Evolutionary conservation across 2,113 vertebrate species (phyloP), one percentile per base, ranked within the genome.

Genomic region (Muscicapa adusta): DNA sequence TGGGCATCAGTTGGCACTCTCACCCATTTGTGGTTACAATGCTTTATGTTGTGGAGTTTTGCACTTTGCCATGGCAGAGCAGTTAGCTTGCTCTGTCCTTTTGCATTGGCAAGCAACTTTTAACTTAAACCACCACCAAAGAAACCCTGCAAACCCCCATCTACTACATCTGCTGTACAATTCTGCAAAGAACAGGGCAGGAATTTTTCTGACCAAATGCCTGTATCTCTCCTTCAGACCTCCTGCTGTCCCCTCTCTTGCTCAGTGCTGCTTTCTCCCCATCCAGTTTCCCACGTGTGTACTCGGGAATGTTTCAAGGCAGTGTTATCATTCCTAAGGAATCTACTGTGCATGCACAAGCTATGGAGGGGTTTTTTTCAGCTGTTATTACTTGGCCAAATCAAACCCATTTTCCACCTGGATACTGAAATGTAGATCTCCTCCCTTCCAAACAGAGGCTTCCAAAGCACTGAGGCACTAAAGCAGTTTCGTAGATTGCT

Each of bases 251-350:
- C 63, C 74, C 48, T 89, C 28, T 92, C 76, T 61, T 92, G 86
- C 95, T 92, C 45, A 17, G 54, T 25, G 70, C 92, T 70, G 36
- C 62, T 68, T 62, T 56, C 58, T 81, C 84, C 73, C 81, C 84
- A 33, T 94, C 93, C 58, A 0, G 10, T 80, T 94, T 88, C 78
- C 81, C 78, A 36, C 1, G n/a, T 83, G 91, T 70, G 74, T 79
- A 12, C 60, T 85, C 2, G 25, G 71, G 85, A 92, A 88, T 96
- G 87, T 89, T 96, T 89, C 74, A 66, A 85, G 93, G 71, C 91
- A 68, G 89, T 96, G 91, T 95, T 97, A 97, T 96, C 96, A 96
- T 93, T 96, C 74, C 14, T 34, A 76, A 97, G 82, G 94, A 96
- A 96, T 96, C 95, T 70, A 82, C 77, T 80, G 38, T 96, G 94